Base-by-base conservation (phyloP, 2,888 invertebrate species). In the Argyra leucocephala region DNA sequence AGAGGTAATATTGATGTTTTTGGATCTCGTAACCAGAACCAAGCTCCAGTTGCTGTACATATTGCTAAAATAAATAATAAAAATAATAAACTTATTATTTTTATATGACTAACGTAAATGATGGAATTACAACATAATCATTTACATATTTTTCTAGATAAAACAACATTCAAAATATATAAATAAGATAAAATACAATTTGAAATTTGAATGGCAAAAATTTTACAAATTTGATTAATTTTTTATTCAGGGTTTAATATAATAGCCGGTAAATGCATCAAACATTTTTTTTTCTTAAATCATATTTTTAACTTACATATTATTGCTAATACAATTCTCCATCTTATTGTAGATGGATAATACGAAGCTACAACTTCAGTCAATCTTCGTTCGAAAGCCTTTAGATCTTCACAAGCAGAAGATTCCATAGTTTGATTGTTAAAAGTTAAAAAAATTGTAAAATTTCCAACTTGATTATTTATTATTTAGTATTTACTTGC, bases 331-430 rank as follows among this genome's bases (percentile, higher is more conserved):
- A 84, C 85, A 95, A 96, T 89, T 85, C 96, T 87, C 98, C 98
- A 99, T 81, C 96, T 86, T 73, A 89, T 86, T 64, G 97, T 96
- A 62, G 93, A 89, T 48, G 98, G 98, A 77, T 96, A 93, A 72
- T 97, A 85, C 77, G 95, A 93, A 71, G 93, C 89, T 76, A 99
- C 96, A 21, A 98, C 97, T 84, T 99, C 98, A 1, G 96, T 98
- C 24, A 99, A 83, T 65, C 98, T 86, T 70, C 97, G 86, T 81
- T 99, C 98, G 80, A 98, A 98, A 57, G 97, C 97, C 81, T 97
- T 98, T 72, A 99, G 83, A 85, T 99, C 98, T 86, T 93, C 93
- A 80, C 93, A 93, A 71, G 93, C 92, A 60, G 92, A 92, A 81
- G 93, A 92, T 82, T 93, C 93, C 74, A 92, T 78, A 26, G 7